Evolutionary conservation across 2,888 invertebrate genomes (phyloP).

Genomic region (Trissolcus brochymenae): DNA sequence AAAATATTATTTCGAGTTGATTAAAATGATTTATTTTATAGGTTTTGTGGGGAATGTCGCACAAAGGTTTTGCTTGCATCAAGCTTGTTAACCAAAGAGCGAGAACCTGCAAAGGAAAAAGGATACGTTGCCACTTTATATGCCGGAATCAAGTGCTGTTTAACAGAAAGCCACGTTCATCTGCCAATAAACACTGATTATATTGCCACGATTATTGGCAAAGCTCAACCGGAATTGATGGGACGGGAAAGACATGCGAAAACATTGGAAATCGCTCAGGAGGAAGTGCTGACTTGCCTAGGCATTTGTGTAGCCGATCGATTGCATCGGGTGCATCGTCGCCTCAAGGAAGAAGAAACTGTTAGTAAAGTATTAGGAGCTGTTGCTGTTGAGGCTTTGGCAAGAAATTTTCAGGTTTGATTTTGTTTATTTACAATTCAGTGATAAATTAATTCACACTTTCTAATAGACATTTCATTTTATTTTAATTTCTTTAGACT

Average conservation of each 20-base stretch:
- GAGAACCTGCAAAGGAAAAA: conserved; percentile 90
- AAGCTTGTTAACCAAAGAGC: conserved; percentile 89
- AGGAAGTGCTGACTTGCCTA: conserved; percentile 95
- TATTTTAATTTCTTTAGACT: conserved; percentile 76
- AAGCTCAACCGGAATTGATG: conserved; percentile 93
- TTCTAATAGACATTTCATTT: not conserved
- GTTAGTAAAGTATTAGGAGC: conserved; percentile 96
- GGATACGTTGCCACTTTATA: conserved; percentile 92
- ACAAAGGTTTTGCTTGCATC: conserved; percentile 92
- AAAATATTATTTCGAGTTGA: no score
- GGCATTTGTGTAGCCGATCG: conserved; percentile 95
- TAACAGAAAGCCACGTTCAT: conserved; percentile 91
- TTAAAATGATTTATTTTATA: conserved; percentile 62
- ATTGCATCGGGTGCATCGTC: conserved; percentile 89
- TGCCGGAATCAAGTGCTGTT: conserved; percentile 90
- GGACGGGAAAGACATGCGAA: conserved; percentile 96
- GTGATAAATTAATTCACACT: not conserved
- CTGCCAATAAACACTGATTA: conserved; percentile 92
- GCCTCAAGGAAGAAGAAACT: conserved; percentile 92
- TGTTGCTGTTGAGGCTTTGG: conserved; percentile 90
- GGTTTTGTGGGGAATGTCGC: conserved; percentile 94
- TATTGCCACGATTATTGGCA: conserved; percentile 89
- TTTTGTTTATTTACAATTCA: not conserved
- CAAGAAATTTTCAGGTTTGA: conserved; percentile 87
- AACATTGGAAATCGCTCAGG: conserved; percentile 97